These are phyloP conservation scores for Sialis fuliginosa DNA, from an alignment of 2,888 invertebrate genomes.

Conservation along the genomic window DNA sequence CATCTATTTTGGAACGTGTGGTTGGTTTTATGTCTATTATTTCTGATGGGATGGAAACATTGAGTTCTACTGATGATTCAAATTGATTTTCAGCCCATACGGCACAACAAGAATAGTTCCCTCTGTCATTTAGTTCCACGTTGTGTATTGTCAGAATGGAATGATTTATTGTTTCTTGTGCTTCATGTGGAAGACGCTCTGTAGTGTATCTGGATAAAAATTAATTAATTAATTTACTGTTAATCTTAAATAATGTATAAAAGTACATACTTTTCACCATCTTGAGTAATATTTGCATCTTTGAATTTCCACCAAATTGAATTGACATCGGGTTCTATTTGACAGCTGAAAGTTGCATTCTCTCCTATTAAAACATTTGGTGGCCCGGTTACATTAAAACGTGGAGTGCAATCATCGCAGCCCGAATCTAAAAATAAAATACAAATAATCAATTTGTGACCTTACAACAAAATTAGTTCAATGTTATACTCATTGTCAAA, in stretches of 20 bases:
- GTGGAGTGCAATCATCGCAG: too few species aligned
- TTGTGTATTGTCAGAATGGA: slow-evolving; percentile 33
- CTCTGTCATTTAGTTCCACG: slow-evolving; percentile 35
- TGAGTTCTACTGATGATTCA: slow-evolving; percentile 12
- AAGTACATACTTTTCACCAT: slow-evolving; percentile 25
- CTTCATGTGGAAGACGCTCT: slow-evolving; percentile 10
- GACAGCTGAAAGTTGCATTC: slow-evolving; percentile 34
- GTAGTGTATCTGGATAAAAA: slow-evolving; percentile 5
- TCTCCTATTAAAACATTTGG: slow-evolving; percentile 23
- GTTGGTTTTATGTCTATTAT: slow-evolving; percentile 26
- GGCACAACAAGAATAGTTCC: slow-evolving; percentile 39
- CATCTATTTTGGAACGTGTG: slow-evolving; percentile 31
- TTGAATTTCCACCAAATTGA: slow-evolving; percentile 39
- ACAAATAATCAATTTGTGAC: too few species aligned
- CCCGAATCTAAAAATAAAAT: too few species aligned
- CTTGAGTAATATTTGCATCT: slow-evolving; percentile 32
- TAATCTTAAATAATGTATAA: not conserved
- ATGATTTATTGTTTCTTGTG: slow-evolving; percentile 23
- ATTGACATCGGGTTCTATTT: slow-evolving; percentile 28
- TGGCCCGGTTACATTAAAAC: slow-evolving; percentile 18
- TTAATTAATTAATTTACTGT: not conserved
- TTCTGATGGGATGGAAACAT: slow-evolving; percentile 29
- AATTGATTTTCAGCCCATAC: slow-evolving; percentile 21
- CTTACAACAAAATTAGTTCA: too few species aligned
- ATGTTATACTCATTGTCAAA: too few species aligned